Base-by-base conservation (phyloP, 2,888 invertebrate species). In the Lacanobia oleracea region DNA sequence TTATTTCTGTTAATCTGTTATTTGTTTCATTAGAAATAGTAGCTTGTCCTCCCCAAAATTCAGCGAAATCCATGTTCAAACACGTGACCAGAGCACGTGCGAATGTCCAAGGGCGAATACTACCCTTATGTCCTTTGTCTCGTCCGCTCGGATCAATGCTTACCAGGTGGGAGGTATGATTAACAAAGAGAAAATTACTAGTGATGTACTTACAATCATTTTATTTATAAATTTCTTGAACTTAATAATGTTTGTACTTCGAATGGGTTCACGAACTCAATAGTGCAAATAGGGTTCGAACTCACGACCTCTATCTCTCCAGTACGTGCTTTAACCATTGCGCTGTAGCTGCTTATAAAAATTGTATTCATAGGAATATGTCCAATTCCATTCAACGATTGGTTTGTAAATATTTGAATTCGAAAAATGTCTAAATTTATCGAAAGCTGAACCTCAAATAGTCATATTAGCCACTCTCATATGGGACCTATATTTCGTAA, bases 41-140 rank as follows among this genome's bases (percentile, higher is more conserved):
- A n/a, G 12, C 16, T 40, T 14, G 4, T 50, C 12, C n/a, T 21
- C 1, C 8, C 8, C 2, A 21, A 53, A 27, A 18, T 53, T 60
- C 40, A 45, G 7, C 6, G 8, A 21, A 40, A 10, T 67, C 14
- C 23, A 12, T 40, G 21, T 59, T 68, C 4, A 40, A 54, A 48
- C 54, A 56, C 50, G 69, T 69, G 60, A 50, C 48, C n/a, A 37
- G 27, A 5, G n/a, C 60, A 69, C 54, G 71, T 60, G 48, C 45
- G n/a, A 16, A 18, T n/a, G 10, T 43, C 50, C 60, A 56, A 70
- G 48, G 70, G 77, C 43, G 59, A 77, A 50, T 23, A 56, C 45
- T 27, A 43, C 76, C 73, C 69, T 48, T 33, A 48, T 23, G 77
- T 50, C 74, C 77, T 77, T 77, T 43, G 70, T 77, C 54, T 77